Conservation (phyloP, 2,888 invertebrate genomes). For the Lobophora halterata region DNA sequence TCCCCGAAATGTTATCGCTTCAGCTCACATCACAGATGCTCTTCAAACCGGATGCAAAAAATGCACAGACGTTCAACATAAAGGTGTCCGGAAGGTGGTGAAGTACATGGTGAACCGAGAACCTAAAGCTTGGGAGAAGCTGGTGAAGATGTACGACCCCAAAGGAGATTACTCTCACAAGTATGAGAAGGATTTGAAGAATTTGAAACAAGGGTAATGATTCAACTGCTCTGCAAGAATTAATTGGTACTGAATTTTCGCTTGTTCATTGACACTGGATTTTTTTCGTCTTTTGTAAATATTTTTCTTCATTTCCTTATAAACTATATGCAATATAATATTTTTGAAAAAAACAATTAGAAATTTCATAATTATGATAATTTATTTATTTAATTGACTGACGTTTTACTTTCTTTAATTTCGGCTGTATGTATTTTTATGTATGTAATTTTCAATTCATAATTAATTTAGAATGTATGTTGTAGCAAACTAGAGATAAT, state of each 20-base stretch:
- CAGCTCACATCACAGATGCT: constrained; percentile 68
- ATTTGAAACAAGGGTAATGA: constrained; percentile 18
- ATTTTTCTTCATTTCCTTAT: no score
- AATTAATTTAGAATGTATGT: no score
- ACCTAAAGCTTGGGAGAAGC: constrained; percentile 51
- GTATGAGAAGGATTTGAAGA: constrained; percentile 58
- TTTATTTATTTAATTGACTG: background rate
- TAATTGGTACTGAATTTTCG: no score
- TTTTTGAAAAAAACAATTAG: no score
- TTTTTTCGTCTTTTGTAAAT: no score
- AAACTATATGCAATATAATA: no score
- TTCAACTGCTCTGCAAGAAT: no score
- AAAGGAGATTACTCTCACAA: constrained; percentile 53
- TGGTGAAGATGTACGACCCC: constrained; percentile 66
- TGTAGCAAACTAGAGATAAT: no score
- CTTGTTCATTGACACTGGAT: no score
- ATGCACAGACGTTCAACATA: constrained; percentile 57
- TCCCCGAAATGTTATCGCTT: no score
- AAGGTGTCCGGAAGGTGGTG: constrained; percentile 60
- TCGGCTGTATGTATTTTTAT: background rate
- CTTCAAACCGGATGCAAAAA: constrained; percentile 62
- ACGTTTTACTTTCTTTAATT: background rate
- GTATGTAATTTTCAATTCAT: no score
- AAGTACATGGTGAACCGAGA: constrained; percentile 61
- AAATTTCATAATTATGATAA: constrained; percentile 3